Evolutionary conservation across 2,113 vertebrate species (phyloP).

Genomic region (Phylloscopus trochiloides): DNA sequence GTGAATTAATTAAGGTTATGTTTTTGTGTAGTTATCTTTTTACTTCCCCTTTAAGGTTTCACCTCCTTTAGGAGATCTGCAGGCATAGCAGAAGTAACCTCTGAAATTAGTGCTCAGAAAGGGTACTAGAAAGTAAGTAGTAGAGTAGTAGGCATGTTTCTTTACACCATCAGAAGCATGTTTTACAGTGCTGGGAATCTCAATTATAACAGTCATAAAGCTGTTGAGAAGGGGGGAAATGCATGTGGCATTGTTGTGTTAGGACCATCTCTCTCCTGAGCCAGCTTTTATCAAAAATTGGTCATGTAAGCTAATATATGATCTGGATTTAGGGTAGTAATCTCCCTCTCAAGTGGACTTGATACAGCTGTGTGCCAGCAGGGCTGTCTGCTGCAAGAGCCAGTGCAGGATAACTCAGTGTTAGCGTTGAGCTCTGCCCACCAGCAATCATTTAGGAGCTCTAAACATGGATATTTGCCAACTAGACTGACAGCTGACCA

Average conservation of each 20-base stretch:
- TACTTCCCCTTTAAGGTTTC: neutral
- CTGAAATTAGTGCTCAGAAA: neutral
- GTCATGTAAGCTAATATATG: neutral
- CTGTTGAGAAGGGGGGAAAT: neutral
- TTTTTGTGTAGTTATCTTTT: neutral
- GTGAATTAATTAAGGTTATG: neutral
- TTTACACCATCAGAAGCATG: neutral
- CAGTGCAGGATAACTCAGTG: neutral
- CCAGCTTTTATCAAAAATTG: neutral
- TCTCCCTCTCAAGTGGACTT: neutral
- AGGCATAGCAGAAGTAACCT: neutral
- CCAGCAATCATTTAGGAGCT: neutral
- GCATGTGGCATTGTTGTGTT: neutral
- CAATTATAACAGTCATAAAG: neutral
- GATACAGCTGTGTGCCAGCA: neutral
- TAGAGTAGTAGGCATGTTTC: neutral
- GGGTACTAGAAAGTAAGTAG: neutral
- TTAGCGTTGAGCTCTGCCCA: neutral
- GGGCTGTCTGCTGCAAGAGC: neutral
- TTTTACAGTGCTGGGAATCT: neutral
- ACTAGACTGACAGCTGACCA: neutral
- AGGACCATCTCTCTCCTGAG: neutral
- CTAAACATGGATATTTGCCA: neutral
- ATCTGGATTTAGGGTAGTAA: neutral
- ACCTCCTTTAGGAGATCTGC: neutral